Base-by-base conservation (phyloP, 2,888 invertebrate species). In the Melipona beecheii region DNA sequence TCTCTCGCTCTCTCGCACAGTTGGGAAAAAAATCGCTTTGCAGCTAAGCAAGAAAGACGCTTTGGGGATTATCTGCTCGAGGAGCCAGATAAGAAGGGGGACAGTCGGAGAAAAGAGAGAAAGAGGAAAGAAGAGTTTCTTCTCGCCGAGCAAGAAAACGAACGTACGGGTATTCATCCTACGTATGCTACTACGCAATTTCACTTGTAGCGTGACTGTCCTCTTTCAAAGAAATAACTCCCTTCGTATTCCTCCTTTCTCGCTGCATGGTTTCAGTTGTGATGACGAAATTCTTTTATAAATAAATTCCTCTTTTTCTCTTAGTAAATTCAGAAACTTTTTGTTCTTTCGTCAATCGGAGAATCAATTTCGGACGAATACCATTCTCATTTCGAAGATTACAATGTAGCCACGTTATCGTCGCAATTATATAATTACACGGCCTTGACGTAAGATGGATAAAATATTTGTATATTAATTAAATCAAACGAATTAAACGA, bases 121-220 rank as follows among this genome's bases (percentile, higher is more conserved):
- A 75, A 31, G 54, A 75, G 78, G 64, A 81, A 80, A 78, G 78
- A 70, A 85, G 78, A 73, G 60, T 76, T 78, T 78, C 70, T 36
- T 71, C 58, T 73, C 54, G 70, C 62, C 64, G 76, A 81, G 60
- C 66, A 52, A 75, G 81, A 70, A 62, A 72, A 69, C 58, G 75
- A 68, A 52, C 70, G 69, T 82, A 71, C 64, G 68, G 11, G 36
- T 36, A 54, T 58, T 86, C 72, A 78, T 64, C 78, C 64, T 81
- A 82, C 81, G 71, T 72, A 66, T 15, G 43, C 24, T 70, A 69
- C 86, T 86, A 82, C 78, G 78, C 81, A 83, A 83, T 87, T 82
- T 69, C 75, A 69, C 66, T 58, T 24, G 56, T n/a, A 52, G 50
- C 62, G 36, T 74, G 58, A 52, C 65, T 74, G 54, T 64, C 15